Percentiles rank a stretch among this genome's conserved stretches.
Conservation (phyloP, 1,140 invertebrate genomes). For the Bombus superbus region DNA sequence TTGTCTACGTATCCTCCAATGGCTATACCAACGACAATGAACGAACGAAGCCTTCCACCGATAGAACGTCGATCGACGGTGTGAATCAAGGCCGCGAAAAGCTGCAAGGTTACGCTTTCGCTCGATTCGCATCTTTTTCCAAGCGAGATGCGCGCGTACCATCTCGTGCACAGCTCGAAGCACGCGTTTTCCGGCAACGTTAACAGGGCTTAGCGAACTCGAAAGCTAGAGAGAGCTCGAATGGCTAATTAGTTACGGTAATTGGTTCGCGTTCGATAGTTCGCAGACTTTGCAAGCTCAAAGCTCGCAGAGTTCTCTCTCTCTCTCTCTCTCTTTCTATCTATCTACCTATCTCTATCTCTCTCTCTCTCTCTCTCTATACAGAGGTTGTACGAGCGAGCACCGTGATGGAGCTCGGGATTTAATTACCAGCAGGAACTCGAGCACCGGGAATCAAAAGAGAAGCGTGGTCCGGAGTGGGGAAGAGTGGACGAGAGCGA, state of each 20-base stretch:
- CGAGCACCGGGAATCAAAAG: conserved; percentile 50
- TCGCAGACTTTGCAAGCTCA: conserved; percentile 64
- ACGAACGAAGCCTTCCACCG: neutral
- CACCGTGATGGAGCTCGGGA: conserved; percentile 54
- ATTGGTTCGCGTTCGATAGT: conserved; percentile 71
- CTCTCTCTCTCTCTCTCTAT: neutral
- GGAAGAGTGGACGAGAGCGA: no score
- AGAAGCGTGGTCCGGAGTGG: conserved; percentile 13
- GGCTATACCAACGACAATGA: neutral
- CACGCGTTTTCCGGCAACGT: conserved; percentile 7
- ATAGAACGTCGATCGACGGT: neutral
- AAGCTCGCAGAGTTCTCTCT: conserved; percentile 47
- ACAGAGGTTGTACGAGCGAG: neutral
- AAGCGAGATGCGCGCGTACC: neutral
- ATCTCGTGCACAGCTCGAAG: no score
- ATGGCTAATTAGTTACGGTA: conserved; percentile 71
- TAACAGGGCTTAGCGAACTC: conserved; percentile 57
- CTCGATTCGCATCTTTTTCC: conserved; percentile 19
- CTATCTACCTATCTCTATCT: neutral
- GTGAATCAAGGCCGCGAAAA: conserved; percentile 17
- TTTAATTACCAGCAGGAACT: conserved; percentile 64
- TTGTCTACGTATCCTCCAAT: neutral
- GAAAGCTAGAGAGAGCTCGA: conserved; percentile 59
- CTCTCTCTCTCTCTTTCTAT: neutral
- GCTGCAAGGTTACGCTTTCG: conserved; percentile 2